Conservation (phyloP, 2,113 vertebrate species). For the Opisthocomus hoazin region DNA sequence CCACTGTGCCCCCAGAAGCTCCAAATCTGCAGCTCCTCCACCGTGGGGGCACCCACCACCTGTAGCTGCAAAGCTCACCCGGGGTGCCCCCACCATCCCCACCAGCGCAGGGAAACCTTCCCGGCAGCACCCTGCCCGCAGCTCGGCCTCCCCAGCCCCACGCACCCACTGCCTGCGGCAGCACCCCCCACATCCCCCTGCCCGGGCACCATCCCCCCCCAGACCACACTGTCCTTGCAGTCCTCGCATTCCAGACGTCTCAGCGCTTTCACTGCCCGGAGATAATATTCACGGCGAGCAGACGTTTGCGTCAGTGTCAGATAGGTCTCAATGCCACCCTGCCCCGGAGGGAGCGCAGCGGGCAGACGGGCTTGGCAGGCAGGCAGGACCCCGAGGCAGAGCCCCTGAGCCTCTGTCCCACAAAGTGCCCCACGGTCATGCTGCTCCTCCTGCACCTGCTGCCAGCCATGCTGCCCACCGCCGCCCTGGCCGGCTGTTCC, state of each 20-base stretch:
- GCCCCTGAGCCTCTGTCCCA: background rate
- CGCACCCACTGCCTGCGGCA: accelerated
- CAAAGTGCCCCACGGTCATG: background rate
- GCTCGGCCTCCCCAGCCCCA: background rate
- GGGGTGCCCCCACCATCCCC: background rate
- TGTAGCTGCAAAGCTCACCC: background rate
- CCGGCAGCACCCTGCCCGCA: background rate
- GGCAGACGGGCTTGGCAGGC: background rate
- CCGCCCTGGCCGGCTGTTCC: constrained; percentile 14
- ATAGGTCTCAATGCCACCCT: constrained; percentile 70
- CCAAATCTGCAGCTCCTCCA: background rate
- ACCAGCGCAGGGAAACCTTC: background rate
- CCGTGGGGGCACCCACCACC: background rate
- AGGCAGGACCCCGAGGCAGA: background rate
- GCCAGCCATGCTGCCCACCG: constrained; percentile 44
- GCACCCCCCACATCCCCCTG: background rate
- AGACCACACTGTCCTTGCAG: constrained; percentile 56
- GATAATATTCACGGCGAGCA: constrained; percentile 66
- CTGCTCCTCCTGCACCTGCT: constrained; percentile 57
- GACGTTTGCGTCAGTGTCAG: constrained; percentile 70
- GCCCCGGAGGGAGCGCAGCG: background rate
- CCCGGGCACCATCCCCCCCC: background rate
- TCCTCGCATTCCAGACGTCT: constrained; percentile 69
- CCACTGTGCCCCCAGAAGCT: background rate
- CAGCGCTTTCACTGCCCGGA: constrained; percentile 60